Conservation (phyloP, 1,140 invertebrate genomes). For the Glomeris maerens region DNA sequence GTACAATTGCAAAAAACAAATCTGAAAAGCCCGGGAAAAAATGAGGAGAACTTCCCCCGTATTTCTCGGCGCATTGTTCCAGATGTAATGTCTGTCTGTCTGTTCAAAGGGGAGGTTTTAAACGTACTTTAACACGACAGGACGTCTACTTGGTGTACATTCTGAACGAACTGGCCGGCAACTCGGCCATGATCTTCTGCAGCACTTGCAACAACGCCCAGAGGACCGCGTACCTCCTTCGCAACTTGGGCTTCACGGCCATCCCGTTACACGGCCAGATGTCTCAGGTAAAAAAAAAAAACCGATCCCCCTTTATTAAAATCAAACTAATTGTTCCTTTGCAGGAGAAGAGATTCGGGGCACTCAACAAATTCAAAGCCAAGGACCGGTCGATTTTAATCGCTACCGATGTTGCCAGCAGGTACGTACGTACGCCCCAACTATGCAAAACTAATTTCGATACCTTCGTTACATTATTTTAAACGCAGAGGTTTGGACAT, state of each 20-base stretch:
- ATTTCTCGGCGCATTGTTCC: too few relatives aligned
- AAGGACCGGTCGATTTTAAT: conserved; percentile 62
- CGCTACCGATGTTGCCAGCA: conserved; percentile 94
- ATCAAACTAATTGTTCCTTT: conserved; percentile 10
- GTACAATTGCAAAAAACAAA: too few relatives aligned
- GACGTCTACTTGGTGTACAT: conserved; percentile 94
- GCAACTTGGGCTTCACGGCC: conserved; percentile 75
- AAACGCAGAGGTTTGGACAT: conserved; percentile 85
- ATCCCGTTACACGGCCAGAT: conserved; percentile 96
- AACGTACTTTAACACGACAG: conserved; percentile 33
- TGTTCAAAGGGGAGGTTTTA: neutral
- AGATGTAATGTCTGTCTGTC: too few relatives aligned
- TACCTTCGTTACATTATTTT: conserved; percentile 11
- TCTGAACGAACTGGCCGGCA: conserved; percentile 87
- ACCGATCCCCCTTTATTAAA: too few relatives aligned
- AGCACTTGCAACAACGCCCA: conserved; percentile 85
- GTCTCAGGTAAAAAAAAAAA: conserved; percentile 46
- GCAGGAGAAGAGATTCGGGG: conserved; percentile 79
- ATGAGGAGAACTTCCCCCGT: too few relatives aligned
- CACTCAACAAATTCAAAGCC: conserved; percentile 82
- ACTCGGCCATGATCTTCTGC: conserved; percentile 95
- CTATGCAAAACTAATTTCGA: neutral
- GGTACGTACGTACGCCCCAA: conserved; percentile 38
- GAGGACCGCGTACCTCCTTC: conserved; percentile 67
- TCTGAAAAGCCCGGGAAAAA: too few relatives aligned